Evolutionary conservation across 1,140 invertebrate genomes (phyloP), one percentile per base, ranked within the genome.

Genomic region (Marisa cornuarietis): DNA sequence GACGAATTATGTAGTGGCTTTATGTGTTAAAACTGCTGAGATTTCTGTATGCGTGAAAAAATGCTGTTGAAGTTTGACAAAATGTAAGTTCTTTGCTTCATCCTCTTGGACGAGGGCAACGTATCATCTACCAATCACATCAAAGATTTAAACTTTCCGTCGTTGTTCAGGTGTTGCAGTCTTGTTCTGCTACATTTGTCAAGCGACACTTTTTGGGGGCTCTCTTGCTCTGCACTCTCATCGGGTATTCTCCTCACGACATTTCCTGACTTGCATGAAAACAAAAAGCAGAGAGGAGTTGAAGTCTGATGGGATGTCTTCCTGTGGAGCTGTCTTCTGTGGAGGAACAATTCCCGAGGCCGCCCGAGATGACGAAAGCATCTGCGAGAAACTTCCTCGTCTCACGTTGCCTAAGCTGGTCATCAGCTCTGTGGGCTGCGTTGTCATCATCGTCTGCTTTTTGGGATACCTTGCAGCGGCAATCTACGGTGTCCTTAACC

Each of bases 401-500:
- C 52, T 72, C 8, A 24, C 62, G 13, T 26, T 79, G 68, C 77
- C 77, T 7, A 51, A 61, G 4, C 68, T 79, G 49, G 31, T 79
- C 18, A 66, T 79, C 66, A 71, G 49, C 52, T 42, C 58, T 9
- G 58, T 58, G 13, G 52, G 49, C 4, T 31, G 61, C 7, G 62
- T 49, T 13, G 54, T 79, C 62, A 94, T 98, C 16, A 93, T 98
- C 7, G 49, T 96, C 0, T 90, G 95, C n/a, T 99, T 98, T 90
- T 91, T 94, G 20, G 91, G 93, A 0, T 99, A 99, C 87, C 87
- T 98, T 3, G 93, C 92, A 0, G 95, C 96, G 0, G 96, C 96
- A 1, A 93, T 96, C 65, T 98, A 96, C 89, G 97, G 97, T 0
- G 93, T 97, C 0, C 52, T 96, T 95, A 1, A 95, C 81, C 94